These are phyloP conservation scores for Tachina lurida DNA, from an alignment of 2,888 invertebrate species.

Conservation along the genomic window DNA sequence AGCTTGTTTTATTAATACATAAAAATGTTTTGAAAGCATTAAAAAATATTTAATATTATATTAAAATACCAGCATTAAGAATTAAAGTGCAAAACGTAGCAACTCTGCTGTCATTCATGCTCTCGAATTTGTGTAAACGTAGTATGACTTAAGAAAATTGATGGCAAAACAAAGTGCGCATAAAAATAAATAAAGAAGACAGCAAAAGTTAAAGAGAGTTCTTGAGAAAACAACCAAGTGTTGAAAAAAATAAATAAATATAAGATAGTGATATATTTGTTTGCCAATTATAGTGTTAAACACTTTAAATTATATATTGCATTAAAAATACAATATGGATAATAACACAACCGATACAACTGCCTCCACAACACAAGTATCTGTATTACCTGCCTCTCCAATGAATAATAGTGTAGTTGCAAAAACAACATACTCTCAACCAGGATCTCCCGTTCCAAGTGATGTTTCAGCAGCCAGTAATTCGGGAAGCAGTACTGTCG, in stretches of 20 bases:
- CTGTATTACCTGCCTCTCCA: constrained; percentile 56
- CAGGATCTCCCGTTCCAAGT: constrained; percentile 73
- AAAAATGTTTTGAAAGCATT: constrained; percentile 44
- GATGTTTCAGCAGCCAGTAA: constrained; percentile 33
- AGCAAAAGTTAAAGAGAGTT: constrained; percentile 33
- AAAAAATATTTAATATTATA: constrained; percentile 7
- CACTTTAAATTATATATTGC: constrained; percentile 61
- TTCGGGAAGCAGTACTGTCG: constrained; percentile 6
- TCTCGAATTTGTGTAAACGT: constrained; percentile 23
- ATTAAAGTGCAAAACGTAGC: constrained; percentile 57
- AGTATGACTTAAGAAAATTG: constrained; percentile 50
- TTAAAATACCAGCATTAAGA: not conserved
- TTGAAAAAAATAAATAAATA: constrained; percentile 47
- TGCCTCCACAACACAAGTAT: constrained; percentile 42
- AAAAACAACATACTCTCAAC: constrained; percentile 76
- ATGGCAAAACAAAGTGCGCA: constrained; percentile 70
- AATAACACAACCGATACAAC: constrained; percentile 59
- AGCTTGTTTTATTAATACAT: constrained; percentile 51
- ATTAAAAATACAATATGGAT: constrained; percentile 65
- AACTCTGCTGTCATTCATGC: constrained; percentile 44
- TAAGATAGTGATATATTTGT: constrained; percentile 56
- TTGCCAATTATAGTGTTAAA: constrained; percentile 64
- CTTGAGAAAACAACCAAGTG: constrained; percentile 45
- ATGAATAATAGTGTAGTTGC: constrained; percentile 55
- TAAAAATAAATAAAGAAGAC: constrained; percentile 58